These are phyloP conservation scores for Euwallacea fornicatus DNA, from an alignment of 1,140 invertebrate species.

Conservation along the genomic window DNA sequence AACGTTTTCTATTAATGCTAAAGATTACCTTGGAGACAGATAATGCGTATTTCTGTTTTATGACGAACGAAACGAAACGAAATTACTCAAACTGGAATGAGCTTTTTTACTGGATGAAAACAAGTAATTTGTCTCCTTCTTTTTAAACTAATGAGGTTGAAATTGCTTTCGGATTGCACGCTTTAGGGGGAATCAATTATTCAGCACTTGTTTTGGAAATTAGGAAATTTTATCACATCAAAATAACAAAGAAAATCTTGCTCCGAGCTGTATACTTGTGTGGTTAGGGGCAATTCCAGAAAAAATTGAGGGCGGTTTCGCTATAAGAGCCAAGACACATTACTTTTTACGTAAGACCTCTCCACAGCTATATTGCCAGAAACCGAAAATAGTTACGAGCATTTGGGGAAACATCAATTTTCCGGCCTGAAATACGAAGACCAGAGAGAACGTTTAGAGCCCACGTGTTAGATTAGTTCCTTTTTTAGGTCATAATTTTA, in stretches of 20 bases:
- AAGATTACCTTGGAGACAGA: constrained; percentile 36
- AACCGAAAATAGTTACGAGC: constrained; percentile 9
- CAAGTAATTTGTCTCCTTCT: constrained; percentile 28
- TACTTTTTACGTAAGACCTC: constrained; percentile 14
- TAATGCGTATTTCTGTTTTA: constrained; percentile 38
- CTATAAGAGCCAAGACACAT: constrained; percentile 19
- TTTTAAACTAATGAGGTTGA: constrained; percentile 15
- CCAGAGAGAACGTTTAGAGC: no score
- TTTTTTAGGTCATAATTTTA: no score
- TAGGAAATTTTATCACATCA: neutral
- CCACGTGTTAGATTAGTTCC: no score
- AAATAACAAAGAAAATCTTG: neutral
- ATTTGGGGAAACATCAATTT: constrained; percentile 27
- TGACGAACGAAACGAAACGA: constrained; percentile 16
- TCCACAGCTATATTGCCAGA: constrained; percentile 10
- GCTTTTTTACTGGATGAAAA: constrained; percentile 10
- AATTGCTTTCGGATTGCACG: constrained; percentile 21
- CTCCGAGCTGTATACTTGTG: neutral
- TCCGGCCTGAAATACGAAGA: no score
- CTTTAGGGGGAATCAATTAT: neutral
- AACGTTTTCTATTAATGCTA: constrained; percentile 38
- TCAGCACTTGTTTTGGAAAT: no score
- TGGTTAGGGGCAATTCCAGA: neutral
- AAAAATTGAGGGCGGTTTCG: constrained; percentile 2
- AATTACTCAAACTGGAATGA: constrained; percentile 30